Evolutionary conservation across 2,888 invertebrate genomes (phyloP), one percentile per base, ranked within the genome.

Genomic region (Cheilosia soror): DNA sequence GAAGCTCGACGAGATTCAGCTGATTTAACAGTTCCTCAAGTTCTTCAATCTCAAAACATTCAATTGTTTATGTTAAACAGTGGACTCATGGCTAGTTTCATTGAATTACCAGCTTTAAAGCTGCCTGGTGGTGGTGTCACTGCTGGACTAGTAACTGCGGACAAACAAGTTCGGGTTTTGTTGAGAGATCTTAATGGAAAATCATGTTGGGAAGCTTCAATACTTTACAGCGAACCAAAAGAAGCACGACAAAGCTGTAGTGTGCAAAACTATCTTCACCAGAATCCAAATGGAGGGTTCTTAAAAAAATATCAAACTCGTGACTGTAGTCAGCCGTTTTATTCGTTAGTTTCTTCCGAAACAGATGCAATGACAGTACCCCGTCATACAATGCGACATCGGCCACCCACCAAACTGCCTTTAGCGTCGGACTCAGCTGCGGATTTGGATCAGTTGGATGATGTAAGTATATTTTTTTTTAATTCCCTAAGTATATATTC

Each of bases 201-300:
- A 93, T 97, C 97, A 63, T 97, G 97, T 89, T 99, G 99, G 98
- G 98, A 99, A 92, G 97, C 97, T 47, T 97, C 98, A 0, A 96
- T 98, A 79, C 93, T 99, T 0, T 97, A 97, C 92, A 95, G 96
- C 90, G 95, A 96, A 89, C 96, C 96, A 0, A 76, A 88, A 7
- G 53, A 85, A 4, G 20, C 65, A 5, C 44, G 60, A 6, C 58
- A 78, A 44, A 87, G 79, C 4, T 84, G 72, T 25, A 87, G 85
- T 33, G 83, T 83, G 0, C 86, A 88, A 33, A 87, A 88, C 79
- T 66, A 69, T 65, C 29, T 69, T 31, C 76, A 51, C 13, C 69
- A 65, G 7, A 47, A 76, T 55, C 60, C 1, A 78, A 76, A 72
- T 33, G 71, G 81, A 40, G 87, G 75, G 2, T 85, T 78, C 13